Conservation (phyloP, 2,888 invertebrate genomes). For the Platycheirus albimanus region DNA sequence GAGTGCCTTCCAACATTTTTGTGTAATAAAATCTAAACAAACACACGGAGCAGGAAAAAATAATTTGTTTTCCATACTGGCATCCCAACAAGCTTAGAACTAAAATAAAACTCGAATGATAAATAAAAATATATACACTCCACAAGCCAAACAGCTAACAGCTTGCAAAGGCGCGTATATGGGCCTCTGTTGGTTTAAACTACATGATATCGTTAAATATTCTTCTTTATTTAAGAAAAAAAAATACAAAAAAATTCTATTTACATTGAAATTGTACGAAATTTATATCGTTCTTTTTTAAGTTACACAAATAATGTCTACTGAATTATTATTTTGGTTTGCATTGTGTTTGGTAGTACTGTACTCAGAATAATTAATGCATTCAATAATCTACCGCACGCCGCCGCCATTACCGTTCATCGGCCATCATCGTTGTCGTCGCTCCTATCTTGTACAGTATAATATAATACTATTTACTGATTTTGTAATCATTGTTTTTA, state of each 20-base stretch:
- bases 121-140: not conserved
- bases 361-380: not conserved
- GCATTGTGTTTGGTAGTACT: not conserved
- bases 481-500: not conserved
- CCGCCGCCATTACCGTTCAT: not conserved
- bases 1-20: constrained; percentile 6
- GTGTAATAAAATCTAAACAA: constrained; percentile 34
- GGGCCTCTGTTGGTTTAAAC: no score
- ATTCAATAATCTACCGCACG: not conserved
- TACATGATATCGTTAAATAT: not conserved
- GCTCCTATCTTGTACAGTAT: not conserved
- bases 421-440: not conserved
- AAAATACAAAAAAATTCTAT: constrained; percentile 14
- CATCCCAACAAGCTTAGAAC: not conserved
- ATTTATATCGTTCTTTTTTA: constrained; percentile 14
- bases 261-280: constrained; percentile 32
- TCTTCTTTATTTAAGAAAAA: not conserved
- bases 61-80: not conserved
- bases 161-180: no score
- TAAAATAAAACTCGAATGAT: not conserved
- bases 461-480: no score
- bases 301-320: no score
- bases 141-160: no score
- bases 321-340: not conserved
- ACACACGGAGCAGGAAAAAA: constrained; percentile 8